These are phyloP conservation scores for Odontomyia ornata DNA, from an alignment of 2,888 invertebrate genomes.

Conservation along the genomic window DNA sequence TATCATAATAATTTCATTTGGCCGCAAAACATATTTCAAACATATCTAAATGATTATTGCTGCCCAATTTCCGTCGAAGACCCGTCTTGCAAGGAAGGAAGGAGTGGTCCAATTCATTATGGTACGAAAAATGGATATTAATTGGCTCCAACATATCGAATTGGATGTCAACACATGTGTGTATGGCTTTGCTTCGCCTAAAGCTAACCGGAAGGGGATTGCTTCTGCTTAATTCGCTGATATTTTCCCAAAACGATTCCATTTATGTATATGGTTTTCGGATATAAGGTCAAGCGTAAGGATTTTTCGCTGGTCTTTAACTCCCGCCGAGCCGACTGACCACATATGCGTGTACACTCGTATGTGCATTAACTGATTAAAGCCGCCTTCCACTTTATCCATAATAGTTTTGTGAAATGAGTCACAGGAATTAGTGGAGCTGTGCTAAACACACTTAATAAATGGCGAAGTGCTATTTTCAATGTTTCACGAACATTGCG, in stretches of 20 bases:
- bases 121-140: background rate
- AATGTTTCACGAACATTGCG: slow-evolving; percentile 3
- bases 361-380: slow-evolving; percentile 11
- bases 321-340: background rate
- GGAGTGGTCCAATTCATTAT: slow-evolving; percentile 7
- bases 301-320: background rate
- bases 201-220: too few species aligned
- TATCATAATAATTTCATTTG: background rate
- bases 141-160: slow-evolving; percentile 5
- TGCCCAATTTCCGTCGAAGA: background rate
- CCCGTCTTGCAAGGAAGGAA: background rate
- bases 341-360: background rate
- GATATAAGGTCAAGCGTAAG: background rate
- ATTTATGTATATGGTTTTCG: background rate
- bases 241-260: background rate
- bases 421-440: slow-evolving; percentile 10
- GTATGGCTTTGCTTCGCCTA: background rate
- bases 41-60: background rate
- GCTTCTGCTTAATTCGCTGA: too few species aligned
- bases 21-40: background rate
- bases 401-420: background rate
- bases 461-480: slow-evolving; percentile 3
- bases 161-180: background rate
- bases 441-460: slow-evolving; percentile 11
- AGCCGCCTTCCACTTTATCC: background rate